Conservation (phyloP, 2,797 vertebrate species). For the Cuniculus paca region DNA sequence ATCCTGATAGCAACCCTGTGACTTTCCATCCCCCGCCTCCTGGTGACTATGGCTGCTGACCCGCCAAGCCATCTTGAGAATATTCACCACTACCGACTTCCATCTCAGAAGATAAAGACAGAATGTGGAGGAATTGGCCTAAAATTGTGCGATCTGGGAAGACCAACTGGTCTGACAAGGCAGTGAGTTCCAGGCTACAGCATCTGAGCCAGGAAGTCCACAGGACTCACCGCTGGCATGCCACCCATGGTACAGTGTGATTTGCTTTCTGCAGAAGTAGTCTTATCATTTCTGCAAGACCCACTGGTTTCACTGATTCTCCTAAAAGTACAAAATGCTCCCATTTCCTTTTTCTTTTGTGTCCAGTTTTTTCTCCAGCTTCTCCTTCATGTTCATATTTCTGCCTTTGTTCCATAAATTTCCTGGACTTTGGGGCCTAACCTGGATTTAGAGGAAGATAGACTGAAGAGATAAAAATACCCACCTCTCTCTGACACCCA, state of each 20-base stretch:
- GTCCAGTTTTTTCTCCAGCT: not conserved
- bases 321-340: not conserved
- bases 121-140: not conserved
- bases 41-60: not conserved
- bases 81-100: not conserved
- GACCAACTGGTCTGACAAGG: not conserved
- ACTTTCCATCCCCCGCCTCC: not conserved
- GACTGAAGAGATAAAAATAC: constrained; percentile 62
- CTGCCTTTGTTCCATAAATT: constrained; percentile 41
- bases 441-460: constrained; percentile 26
- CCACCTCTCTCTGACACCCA: constrained; percentile 32
- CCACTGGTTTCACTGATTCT: not conserved
- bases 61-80: constrained; percentile 12
- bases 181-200: not conserved
- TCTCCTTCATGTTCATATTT: constrained; percentile 28
- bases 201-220: not conserved
- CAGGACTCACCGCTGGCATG: not conserved
- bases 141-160: not conserved
- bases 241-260: not conserved
- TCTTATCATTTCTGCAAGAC: not conserved
- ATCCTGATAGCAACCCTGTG: not conserved
- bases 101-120: constrained; percentile 5
- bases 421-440: not conserved
- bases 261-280: constrained; percentile 31
- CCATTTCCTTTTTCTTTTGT: constrained; percentile 37